These are phyloP conservation scores for Latheticus oryzae DNA, from an alignment of 2,888 invertebrate species.

Conservation along the genomic window DNA sequence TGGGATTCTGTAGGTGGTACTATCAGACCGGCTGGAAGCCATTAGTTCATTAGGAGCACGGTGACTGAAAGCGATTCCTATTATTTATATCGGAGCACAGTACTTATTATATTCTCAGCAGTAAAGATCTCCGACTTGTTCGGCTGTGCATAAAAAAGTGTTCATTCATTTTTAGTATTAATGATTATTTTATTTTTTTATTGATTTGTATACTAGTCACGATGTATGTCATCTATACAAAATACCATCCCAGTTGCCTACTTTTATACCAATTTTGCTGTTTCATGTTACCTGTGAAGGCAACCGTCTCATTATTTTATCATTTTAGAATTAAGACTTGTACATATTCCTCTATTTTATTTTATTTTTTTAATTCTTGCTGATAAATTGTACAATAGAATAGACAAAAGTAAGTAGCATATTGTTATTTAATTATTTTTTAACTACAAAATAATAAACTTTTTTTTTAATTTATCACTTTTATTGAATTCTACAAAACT, in stretches of 20 bases:
- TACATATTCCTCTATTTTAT: conserved; percentile 43
- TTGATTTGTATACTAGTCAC: conserved; percentile 40
- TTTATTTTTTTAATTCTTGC: conserved; percentile 46
- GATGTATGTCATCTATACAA: conserved; percentile 24
- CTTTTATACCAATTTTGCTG: conserved; percentile 30
- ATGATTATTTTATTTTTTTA: conserved; percentile 42
- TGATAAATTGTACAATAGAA: conserved; percentile 41
- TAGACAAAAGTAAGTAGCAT: conserved; percentile 47
- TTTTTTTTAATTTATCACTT: conserved; percentile 40
- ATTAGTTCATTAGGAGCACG: conserved; percentile 56
- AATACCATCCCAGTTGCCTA: conserved; percentile 18
- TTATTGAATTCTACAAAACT: conserved; percentile 9
- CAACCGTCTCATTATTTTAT: conserved; percentile 31
- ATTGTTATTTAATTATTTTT: conserved; percentile 50
- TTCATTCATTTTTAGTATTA: conserved; percentile 56
- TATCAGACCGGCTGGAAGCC: conserved; percentile 67
- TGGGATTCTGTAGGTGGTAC: conserved; percentile 60
- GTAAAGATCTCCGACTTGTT: conserved; percentile 60
- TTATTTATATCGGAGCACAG: conserved; percentile 43
- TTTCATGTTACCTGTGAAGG: conserved; percentile 34
- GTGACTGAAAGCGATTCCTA: conserved; percentile 56
- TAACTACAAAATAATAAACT: conserved; percentile 37
- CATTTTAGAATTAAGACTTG: conserved; percentile 35
- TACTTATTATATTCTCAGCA: conserved; percentile 42
- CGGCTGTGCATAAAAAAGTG: conserved; percentile 65